A percentile compares a stretch with the other conserved stretches of the same genome.
Conservation (phyloP, 1,140 invertebrate genomes). For the Rhynchophorus ferrugineus region DNA sequence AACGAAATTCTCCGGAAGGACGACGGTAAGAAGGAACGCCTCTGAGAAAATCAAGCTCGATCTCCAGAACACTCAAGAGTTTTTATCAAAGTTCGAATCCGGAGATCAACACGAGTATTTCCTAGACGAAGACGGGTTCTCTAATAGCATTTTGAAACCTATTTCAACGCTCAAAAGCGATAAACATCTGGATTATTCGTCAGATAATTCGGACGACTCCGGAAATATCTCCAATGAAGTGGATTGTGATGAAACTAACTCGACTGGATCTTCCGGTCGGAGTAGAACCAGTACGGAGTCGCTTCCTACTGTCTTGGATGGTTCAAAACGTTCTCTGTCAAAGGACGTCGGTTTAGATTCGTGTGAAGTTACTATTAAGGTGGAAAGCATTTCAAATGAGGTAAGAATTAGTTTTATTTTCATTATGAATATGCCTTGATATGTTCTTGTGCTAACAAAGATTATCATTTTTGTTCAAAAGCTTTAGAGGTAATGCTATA, state of each 20-base stretch:
- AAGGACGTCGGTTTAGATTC: conserved; percentile 3
- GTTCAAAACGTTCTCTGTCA: background rate
- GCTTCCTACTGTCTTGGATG: conserved; percentile 14
- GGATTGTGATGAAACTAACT: conserved; percentile 25
- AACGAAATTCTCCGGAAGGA: conserved; percentile 2
- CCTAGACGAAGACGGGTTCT: conserved; percentile 19
- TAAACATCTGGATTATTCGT: conserved; percentile 32
- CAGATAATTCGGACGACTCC: conserved; percentile 59
- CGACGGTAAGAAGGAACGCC: conserved; percentile 5
- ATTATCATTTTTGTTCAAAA: too few relatives aligned
- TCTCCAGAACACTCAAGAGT: conserved; percentile 12
- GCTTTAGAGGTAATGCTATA: too few relatives aligned
- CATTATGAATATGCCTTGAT: background rate
- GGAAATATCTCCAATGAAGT: conserved; percentile 69
- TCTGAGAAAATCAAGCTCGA: conserved; percentile 20
- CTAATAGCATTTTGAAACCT: conserved; percentile 1
- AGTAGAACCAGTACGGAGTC: conserved; percentile 21
- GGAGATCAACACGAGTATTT: conserved; percentile 12
- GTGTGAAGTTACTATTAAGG: conserved; percentile 4
- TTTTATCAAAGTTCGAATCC: conserved; percentile 12
- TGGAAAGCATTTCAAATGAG: conserved; percentile 10
- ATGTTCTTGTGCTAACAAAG: too few relatives aligned
- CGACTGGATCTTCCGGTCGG: conserved; percentile 15
- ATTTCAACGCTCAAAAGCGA: background rate
- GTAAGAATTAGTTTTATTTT: conserved; percentile 1